Conservation (phyloP, 92 coral and sea anemone species). For the Virgularia gustaviana region DNA sequence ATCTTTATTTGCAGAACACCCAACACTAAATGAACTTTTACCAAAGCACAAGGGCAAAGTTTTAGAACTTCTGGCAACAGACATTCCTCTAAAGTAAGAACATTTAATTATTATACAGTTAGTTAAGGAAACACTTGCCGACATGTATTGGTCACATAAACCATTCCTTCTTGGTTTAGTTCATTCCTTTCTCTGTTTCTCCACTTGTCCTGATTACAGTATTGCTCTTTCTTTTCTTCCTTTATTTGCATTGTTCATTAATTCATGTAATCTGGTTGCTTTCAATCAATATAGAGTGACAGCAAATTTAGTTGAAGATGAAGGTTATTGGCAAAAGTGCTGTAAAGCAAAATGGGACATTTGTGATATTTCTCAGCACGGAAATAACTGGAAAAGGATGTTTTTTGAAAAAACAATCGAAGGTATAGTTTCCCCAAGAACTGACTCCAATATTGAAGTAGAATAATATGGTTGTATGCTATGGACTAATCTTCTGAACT, state of each 20-base stretch:
- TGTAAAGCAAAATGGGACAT: constrained; percentile 97
- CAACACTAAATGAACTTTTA: constrained; percentile 79
- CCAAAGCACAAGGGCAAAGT: constrained; percentile 93
- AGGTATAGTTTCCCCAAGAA: no score
- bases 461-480: background rate
- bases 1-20: constrained; percentile 65
- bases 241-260: background rate
- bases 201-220: background rate
- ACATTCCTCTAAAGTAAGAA: constrained; percentile 89
- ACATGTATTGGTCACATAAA: background rate
- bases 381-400: constrained; percentile 96
- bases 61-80: constrained; percentile 79
- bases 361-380: constrained; percentile 84
- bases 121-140: background rate
- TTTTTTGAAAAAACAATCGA: constrained; percentile 95
- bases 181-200: background rate
- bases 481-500: background rate
- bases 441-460: background rate
- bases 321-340: constrained; percentile 92
- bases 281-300: no score
- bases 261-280: no score
- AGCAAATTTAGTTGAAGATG: constrained; percentile 84
- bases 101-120: background rate
- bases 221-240: background rate
- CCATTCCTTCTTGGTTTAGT: background rate